Base-by-base conservation (phyloP, 2,888 invertebrate species). In the Oeneis ivallda region DNA sequence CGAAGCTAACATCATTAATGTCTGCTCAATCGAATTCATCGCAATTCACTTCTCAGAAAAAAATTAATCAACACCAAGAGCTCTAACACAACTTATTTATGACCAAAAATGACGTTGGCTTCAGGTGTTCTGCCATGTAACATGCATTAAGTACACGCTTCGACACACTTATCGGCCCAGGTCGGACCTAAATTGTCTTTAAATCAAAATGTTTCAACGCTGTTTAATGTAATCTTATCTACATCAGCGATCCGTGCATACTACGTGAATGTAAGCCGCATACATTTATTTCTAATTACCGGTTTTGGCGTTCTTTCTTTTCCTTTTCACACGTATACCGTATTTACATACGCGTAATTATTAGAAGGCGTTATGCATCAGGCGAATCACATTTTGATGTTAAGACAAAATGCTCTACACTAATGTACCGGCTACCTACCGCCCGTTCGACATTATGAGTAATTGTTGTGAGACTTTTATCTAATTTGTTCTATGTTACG, bases 151-250 rank as follows among this genome's bases (percentile, higher is more conserved):
- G 86, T 81, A 89, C 87, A 89, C 87, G 89, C 89, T 87, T 86
- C 81, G 79, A 82, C 82, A 81, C 81, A 84, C 81, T 76, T 76
- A 78, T 79, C 81, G 78, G 81, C 78, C 78, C 79, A 83, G 81
- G 82, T 83, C 83, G 82, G 82, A 82, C 79, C 79, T 82, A 87
- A 85, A 86, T 81, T 86, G 89, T 89, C 91, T 89, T 87, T 87
- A 85, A 87, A 90, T 91, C 91, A 89, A 89, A 92, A 89, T 89
- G 88, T 90, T 91, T 91, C 89, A 89, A 90, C 89, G 87, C 89
- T 87, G 81, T 86, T 87, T 87, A 86, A 90, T 87, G 76, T 85
- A 83, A 89, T 89, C 87, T 89, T 82, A 90, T 91, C 91, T 85
- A 65, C 75, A 89, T 89, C 89, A 83, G 76, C 83, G 84, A 89